Evolutionary conservation across 2,888 invertebrate genomes (phyloP).

Genomic region (Eilema caniola): DNA sequence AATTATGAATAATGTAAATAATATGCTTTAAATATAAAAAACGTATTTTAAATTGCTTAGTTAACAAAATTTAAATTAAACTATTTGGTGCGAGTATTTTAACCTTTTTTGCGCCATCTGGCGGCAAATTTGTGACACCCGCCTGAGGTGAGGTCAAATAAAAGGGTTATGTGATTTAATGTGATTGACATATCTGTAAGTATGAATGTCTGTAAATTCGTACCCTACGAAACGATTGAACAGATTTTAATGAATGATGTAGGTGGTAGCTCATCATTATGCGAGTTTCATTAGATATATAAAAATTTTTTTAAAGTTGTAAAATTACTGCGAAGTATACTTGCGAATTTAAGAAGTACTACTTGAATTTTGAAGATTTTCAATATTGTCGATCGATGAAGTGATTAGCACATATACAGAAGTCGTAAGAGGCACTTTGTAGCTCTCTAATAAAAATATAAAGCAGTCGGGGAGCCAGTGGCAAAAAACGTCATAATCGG

Average conservation of each 20-base stretch:
- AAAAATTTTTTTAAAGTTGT: too few relatives aligned
- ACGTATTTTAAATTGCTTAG: not conserved
- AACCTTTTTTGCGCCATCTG: not conserved
- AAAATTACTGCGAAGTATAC: too few relatives aligned
- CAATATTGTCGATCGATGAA: too few relatives aligned
- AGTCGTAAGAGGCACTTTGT: not conserved
- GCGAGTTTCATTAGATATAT: too few relatives aligned
- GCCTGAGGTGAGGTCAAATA: not conserved
- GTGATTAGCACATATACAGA: not conserved
- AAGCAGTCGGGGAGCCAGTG: slow-evolving; percentile 21
- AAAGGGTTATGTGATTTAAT: not conserved
- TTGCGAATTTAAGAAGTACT: too few relatives aligned
- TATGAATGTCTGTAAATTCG: too few relatives aligned
- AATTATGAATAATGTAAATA: not conserved
- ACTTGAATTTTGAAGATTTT: too few relatives aligned
- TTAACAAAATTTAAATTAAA: not conserved
- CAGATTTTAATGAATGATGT: too few relatives aligned
- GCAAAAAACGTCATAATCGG: slow-evolving; percentile 54
- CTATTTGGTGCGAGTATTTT: not conserved
- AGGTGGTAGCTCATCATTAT: too few relatives aligned
- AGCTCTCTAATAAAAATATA: not conserved
- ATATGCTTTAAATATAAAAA: too few relatives aligned
- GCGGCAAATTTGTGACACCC: not conserved
- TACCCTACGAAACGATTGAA: too few relatives aligned
- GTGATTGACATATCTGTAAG: too few relatives aligned